phyloP scores from a whole-genome alignment of 2,888 invertebrate species.

The Synergus japonicus region DNA sequence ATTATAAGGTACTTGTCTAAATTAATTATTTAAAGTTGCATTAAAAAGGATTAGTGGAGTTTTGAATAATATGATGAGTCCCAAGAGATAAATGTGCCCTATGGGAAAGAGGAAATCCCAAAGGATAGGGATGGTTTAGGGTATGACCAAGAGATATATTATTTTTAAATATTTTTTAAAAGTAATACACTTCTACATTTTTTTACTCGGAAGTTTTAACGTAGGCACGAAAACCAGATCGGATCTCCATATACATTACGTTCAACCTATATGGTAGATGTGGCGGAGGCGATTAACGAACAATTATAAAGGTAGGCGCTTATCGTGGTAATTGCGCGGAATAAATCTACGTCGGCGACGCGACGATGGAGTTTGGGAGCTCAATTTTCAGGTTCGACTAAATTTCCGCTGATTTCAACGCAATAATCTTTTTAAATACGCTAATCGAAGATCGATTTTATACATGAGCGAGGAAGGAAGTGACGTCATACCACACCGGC shows the following conservation, averaged over 20 bases:
- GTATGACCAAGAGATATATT: background rate
- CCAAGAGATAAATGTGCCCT: too few relatives aligned
- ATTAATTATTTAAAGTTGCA: too few relatives aligned
- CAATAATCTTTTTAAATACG: constrained; percentile 55
- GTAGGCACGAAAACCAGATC: background rate
- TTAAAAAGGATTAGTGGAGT: too few relatives aligned
- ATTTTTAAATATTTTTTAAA: background rate
- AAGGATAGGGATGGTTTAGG: too few relatives aligned
- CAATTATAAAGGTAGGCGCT: constrained; percentile 70
- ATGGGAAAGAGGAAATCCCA: too few relatives aligned
- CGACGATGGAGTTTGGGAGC: constrained; percentile 26
- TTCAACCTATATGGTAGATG: constrained; percentile 50
- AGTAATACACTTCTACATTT: background rate
- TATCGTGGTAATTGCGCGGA: constrained; percentile 71
- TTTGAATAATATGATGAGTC: too few relatives aligned
- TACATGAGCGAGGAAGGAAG: constrained; percentile 51
- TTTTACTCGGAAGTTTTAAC: background rate
- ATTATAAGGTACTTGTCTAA: too few relatives aligned
- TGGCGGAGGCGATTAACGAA: constrained; percentile 68
- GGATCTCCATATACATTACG: background rate
- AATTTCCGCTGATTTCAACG: constrained; percentile 43
- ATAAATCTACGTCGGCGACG: constrained; percentile 65
- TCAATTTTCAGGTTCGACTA: constrained; percentile 40
- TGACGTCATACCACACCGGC: constrained; percentile 54
- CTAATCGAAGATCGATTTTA: constrained; percentile 57